Percentiles rank a stretch among this genome's conserved stretches.
These are phyloP conservation scores for Microtus ochrogaster DNA, from an alignment of 2,113 vertebrate species.

Conservation along the genomic window DNA sequence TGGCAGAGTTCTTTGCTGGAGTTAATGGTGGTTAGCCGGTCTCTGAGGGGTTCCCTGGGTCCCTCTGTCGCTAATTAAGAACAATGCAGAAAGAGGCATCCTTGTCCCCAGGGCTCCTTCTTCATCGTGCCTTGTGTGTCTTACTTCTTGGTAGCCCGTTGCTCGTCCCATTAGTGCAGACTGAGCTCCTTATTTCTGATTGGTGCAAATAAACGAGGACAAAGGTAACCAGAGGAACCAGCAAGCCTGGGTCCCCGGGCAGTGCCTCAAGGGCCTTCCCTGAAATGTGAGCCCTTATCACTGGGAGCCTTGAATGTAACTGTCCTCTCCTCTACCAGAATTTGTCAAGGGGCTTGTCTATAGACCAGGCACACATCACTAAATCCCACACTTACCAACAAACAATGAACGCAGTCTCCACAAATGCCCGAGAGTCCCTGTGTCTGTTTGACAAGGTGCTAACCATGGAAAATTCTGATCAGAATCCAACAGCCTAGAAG, in stretches of 20 bases:
- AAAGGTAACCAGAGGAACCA: not conserved
- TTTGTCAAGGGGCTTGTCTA: not conserved
- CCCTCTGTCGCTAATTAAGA: conserved; percentile 72
- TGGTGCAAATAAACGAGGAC: conserved; percentile 53
- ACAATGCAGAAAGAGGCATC: not conserved
- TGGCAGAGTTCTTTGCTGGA: not conserved
- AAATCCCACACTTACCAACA: not conserved
- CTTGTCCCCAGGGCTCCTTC: conserved; percentile 36
- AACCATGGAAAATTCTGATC: not conserved
- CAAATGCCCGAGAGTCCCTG: not conserved
- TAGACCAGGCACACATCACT: not conserved
- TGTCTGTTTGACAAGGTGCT: not conserved
- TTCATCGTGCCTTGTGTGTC: conserved; percentile 50
- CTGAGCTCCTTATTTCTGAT: conserved; percentile 56
- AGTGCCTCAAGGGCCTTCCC: not conserved
- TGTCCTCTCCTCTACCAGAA: not conserved
- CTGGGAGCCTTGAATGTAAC: not conserved
- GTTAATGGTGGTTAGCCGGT: conserved; percentile 58
- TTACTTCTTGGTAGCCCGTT: conserved; percentile 46
- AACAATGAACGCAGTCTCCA: not conserved
- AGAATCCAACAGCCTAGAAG: not conserved
- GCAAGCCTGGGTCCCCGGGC: conserved; percentile 43
- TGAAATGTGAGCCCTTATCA: not conserved
- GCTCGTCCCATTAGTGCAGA: conserved; percentile 29
- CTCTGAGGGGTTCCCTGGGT: not conserved